These are phyloP conservation scores for Pachycephala philippinensis DNA, from an alignment of 2,113 vertebrate genomes.

Conservation along the genomic window DNA sequence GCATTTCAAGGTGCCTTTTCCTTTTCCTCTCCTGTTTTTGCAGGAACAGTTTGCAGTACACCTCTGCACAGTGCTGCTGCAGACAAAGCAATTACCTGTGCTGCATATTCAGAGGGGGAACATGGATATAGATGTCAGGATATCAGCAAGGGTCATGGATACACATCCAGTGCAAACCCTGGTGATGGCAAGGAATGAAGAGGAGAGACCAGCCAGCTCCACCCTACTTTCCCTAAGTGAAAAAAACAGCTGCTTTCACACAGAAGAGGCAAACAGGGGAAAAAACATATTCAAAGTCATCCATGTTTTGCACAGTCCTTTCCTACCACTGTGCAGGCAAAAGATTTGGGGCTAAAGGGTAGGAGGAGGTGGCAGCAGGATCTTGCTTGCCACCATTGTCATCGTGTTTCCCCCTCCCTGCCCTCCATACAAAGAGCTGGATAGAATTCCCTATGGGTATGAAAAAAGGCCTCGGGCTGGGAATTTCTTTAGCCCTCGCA, in stretches of 20 bases:
- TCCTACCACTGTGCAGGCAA: not conserved
- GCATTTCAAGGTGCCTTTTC: not conserved
- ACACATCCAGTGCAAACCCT: not conserved
- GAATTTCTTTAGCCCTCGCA: too few species aligned
- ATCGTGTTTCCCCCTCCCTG: not conserved
- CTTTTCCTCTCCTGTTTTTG: not conserved
- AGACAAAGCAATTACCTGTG: not conserved
- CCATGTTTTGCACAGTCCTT: not conserved
- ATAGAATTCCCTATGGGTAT: too few species aligned
- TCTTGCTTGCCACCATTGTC: not conserved
- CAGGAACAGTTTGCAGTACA: not conserved
- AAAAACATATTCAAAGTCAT: not conserved
- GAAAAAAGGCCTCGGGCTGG: too few species aligned
- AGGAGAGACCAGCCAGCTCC: not conserved
- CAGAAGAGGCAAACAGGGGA: not conserved
- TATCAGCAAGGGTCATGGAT: not conserved
- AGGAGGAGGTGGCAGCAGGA: not conserved
- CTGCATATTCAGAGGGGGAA: not conserved
- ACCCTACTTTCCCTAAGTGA: not conserved
- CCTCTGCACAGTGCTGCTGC: not conserved
- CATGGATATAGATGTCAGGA: rapidly evolving
- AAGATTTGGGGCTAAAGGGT: not conserved
- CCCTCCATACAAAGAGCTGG: not conserved
- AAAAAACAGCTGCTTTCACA: not conserved
- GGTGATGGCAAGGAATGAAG: not conserved